Conservation (phyloP, 2,113 vertebrate genomes). For the human (Homo sapiens) region GRCh38 chr7:129146001-129146500, state of each 20-base stretch:
- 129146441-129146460: slow-evolving; percentile 27
- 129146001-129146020: not conserved
- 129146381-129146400: not conserved
- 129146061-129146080: not conserved
- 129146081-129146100: not conserved
- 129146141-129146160: slow-evolving; percentile 23
- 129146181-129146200: slow-evolving; percentile 52
- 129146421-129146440: not conserved
- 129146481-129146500: slow-evolving; percentile 17
- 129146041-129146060: not conserved
- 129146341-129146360: slow-evolving; percentile 34
- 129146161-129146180: slow-evolving; percentile 33
- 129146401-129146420: not conserved
- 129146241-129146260: slow-evolving; percentile 48
- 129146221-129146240: slow-evolving; percentile 16
- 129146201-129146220: slow-evolving; percentile 58
- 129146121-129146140: slow-evolving; percentile 36
- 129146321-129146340: not conserved
- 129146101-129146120: slow-evolving; percentile 24
- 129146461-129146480: not conserved
- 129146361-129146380: slow-evolving; percentile 45
- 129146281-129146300: slow-evolving; percentile 53
- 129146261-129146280: slow-evolving; percentile 60
- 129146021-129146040: not conserved
- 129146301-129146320: slow-evolving; percentile 50